phyloP scores from a whole-genome alignment of 2,113 vertebrate genomes.

The Bufo gargarizans region DNA sequence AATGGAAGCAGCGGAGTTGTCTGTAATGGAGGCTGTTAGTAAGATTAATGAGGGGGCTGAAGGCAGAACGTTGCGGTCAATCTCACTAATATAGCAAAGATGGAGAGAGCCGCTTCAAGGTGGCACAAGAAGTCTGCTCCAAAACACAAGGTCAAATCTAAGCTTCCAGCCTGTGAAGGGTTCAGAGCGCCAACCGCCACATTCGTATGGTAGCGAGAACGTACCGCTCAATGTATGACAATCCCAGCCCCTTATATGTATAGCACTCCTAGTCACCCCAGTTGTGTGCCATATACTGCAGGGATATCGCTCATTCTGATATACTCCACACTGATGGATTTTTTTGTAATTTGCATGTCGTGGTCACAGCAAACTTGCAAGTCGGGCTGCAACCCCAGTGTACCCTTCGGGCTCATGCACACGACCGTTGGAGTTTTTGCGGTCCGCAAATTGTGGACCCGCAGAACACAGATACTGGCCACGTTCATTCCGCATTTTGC shows the following conservation, averaged over 20 bases:
- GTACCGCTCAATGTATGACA: background rate
- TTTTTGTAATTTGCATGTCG: no score
- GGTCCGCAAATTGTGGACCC: no score
- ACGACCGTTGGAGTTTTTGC: no score
- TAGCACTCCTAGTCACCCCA: no score
- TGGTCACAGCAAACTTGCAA: no score
- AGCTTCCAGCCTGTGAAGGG: slow-evolving; percentile 24
- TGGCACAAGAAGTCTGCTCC: slow-evolving; percentile 23
- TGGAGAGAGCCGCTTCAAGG: slow-evolving; percentile 29
- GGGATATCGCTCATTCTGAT: no score
- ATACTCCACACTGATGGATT: no score
- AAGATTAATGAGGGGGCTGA: slow-evolving; percentile 49
- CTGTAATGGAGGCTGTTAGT: slow-evolving; percentile 49
- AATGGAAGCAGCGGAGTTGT: slow-evolving; percentile 40
- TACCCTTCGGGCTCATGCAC: no score
- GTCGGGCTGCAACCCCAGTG: no score
- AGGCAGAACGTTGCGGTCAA: slow-evolving; percentile 40
- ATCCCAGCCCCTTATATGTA: background rate
- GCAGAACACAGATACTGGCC: no score
- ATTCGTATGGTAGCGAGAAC: background rate
- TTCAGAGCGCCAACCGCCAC: background rate
- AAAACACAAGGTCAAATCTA: background rate
- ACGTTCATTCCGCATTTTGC: no score
- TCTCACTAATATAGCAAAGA: slow-evolving; percentile 42
- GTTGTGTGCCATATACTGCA: background rate